Evolutionary conservation across 2,113 vertebrate species (phyloP), one percentile per base, ranked within the genome.

Genomic region (Ranitomeya imitator): DNA sequence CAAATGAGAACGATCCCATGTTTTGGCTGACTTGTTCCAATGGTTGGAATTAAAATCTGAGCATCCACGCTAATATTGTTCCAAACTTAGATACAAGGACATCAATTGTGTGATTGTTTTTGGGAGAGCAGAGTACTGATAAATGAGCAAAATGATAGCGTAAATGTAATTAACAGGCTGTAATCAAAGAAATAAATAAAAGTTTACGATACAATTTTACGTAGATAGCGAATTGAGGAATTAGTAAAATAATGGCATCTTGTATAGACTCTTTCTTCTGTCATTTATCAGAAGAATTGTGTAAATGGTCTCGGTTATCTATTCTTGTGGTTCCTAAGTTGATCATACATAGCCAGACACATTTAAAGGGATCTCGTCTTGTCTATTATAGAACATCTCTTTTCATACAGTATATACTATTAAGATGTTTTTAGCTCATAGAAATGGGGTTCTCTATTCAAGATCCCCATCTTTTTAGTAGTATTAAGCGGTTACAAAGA

Each of bases 131-230:
- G 37, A 51, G 59, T 7, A 18, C 21, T 26, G 63, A 83, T 51
- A 83, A 83, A 52, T 15, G 54, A 67, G 61, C 13, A 37, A 69
- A 21, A 83, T 54, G 63, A 52, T 69, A 83, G 52, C 54, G 63
- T 83, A 67, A 67, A 52, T 83, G 31, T 83, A 83, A 83, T 83
- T 83, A 83, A 67, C 80, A 51, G 21, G 15, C 65, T 60, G 12
- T 15, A 52, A 63, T 83, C 21, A n/a, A 83, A 65, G 63, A 83
- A 67, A 69, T 2, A 52, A 52, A 83, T 67, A 52, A 79, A 57
- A 23, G 54, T 59, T 57, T 26, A 23, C 26, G n/a, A 57, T 57
- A 23, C n/a, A 57, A 26, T 79, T 79, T 79, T 23, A 78, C 18
- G 1, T 4, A 37, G 6, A 21, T 6, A n/a, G 11, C 16, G 12